Conservation (phyloP, 2,113 vertebrate genomes). For the Gadus chalcogrammus region DNA sequence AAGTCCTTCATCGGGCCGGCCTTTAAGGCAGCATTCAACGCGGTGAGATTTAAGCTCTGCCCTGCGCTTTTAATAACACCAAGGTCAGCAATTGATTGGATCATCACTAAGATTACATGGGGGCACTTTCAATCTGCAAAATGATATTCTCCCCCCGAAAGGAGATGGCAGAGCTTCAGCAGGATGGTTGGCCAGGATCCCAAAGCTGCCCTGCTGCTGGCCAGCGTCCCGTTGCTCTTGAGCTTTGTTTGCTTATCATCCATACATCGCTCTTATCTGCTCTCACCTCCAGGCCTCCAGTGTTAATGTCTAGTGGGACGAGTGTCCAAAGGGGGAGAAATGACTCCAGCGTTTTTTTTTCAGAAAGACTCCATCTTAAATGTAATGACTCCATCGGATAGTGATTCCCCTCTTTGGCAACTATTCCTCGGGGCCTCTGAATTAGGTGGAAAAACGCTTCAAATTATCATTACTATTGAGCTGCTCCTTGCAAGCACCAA, state of each 20-base stretch:
- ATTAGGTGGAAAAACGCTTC: constrained; percentile 42
- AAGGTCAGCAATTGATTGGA: constrained; percentile 25
- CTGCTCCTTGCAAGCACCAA: too few species aligned
- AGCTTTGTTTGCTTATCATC: constrained; percentile 18
- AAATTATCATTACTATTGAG: too few species aligned
- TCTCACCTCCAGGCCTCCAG: constrained; percentile 20
- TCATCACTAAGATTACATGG: constrained; percentile 18
- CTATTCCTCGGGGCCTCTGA: constrained; percentile 22
- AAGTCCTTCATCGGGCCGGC: too few species aligned
- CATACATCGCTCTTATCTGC: constrained; percentile 2
- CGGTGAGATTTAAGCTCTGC: background rate
- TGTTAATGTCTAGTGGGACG: constrained; percentile 33
- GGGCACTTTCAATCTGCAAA: constrained; percentile 23
- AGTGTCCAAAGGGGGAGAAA: constrained; percentile 27
- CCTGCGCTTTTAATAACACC: constrained; percentile 16
- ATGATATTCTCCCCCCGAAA: constrained; percentile 13
- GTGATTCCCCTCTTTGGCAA: constrained; percentile 36
- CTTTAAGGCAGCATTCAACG: background rate
- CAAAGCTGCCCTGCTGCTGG: background rate
- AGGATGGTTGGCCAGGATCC: constrained; percentile 15
- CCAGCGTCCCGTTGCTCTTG: background rate
- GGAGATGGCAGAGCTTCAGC: constrained; percentile 2
- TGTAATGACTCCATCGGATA: constrained; percentile 64
- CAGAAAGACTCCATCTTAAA: constrained; percentile 69
- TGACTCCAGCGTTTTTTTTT: constrained; percentile 54